Base-by-base conservation (phyloP, 2,888 invertebrate species). In the Macrophya alboannulata region DNA sequence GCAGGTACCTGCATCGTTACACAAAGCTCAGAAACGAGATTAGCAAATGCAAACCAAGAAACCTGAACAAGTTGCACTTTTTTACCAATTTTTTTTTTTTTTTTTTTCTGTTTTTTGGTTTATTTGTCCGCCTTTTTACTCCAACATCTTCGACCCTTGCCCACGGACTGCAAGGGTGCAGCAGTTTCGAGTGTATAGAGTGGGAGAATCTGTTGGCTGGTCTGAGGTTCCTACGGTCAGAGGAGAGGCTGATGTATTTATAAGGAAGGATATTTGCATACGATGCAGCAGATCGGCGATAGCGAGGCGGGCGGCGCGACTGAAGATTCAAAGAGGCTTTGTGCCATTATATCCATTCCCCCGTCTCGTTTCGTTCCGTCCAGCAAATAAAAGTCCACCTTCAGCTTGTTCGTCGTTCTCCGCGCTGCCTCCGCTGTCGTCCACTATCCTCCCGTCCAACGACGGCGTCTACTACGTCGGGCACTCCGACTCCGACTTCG, bases 201-300 rank as follows among this genome's bases (percentile, higher is more conserved):
- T 62, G 59, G 81, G 81, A 59, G 62, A 43, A 21, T 74, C 40
- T 55, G n/a, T 37, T 21, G 43, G 40, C 81, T n/a, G 62, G 81
- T 88, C 87, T 88, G 88, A 89, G 89, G 89, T 89, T 91, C 90
- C 91, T 90, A 89, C 92, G 92, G 92, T 92, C 90, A 89, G 89
- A 88, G 90, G 91, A 81, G 87, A 91, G 91, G 89, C 93, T 93
- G 93, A 93, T 93, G 93, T 93, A 93, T 93, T 93, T 93, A 93
- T 93, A 93, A 93, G 93, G 92, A 93, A 91, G 90, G 88, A 91
- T 92, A 93, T 93, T 93, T 93, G 93, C 93, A 93, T 93, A 92
- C 92, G 93, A 93, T 92, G 91, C 91, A 90, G 88, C 86, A 87
- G 88, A 87, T 87, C 88, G 88, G 86, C 86, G 88, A 88, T 87